Conservation (phyloP, 2,888 invertebrate species). For the Drosophila anomalata region DNA sequence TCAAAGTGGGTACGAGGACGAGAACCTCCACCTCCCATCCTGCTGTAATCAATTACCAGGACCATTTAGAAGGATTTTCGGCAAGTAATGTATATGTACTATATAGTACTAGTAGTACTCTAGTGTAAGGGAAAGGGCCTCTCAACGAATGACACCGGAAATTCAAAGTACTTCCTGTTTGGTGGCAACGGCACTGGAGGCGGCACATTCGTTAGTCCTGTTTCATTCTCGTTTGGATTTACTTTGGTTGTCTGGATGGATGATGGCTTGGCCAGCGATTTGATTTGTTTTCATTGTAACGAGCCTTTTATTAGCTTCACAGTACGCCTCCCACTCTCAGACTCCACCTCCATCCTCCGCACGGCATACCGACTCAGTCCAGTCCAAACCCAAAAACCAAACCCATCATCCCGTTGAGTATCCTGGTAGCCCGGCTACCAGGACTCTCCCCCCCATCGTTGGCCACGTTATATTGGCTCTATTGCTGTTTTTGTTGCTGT, state of each 20-base stretch:
- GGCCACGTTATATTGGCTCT: slow-evolving; percentile 61
- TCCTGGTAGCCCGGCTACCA: background rate
- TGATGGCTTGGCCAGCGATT: slow-evolving; percentile 69
- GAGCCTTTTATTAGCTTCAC: slow-evolving; percentile 74
- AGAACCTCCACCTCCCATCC: slow-evolving; percentile 1
- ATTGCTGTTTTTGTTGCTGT: slow-evolving; percentile 59
- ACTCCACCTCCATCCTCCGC: background rate
- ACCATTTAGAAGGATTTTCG: slow-evolving; percentile 55
- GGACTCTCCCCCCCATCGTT: slow-evolving; percentile 40
- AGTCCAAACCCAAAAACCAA: too few relatives aligned
- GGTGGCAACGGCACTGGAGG: slow-evolving; percentile 35
- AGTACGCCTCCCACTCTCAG: slow-evolving; percentile 1
- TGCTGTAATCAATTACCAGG: slow-evolving; percentile 68
- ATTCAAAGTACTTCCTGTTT: slow-evolving; percentile 80
- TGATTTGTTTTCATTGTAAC: slow-evolving; percentile 78
- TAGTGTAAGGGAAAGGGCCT: background rate
- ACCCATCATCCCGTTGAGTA: slow-evolving; percentile 1
- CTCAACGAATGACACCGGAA: slow-evolving; percentile 72
- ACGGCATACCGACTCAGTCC: background rate
- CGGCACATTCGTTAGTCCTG: slow-evolving; percentile 9
- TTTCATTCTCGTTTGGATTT: slow-evolving; percentile 69
- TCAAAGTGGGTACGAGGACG: slow-evolving; percentile 65
- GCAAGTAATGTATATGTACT: background rate
- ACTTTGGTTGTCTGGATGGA: slow-evolving; percentile 62
- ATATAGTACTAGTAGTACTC: background rate